Conservation (phyloP, 2,888 invertebrate genomes). For the Ophonus ardosiacus region DNA sequence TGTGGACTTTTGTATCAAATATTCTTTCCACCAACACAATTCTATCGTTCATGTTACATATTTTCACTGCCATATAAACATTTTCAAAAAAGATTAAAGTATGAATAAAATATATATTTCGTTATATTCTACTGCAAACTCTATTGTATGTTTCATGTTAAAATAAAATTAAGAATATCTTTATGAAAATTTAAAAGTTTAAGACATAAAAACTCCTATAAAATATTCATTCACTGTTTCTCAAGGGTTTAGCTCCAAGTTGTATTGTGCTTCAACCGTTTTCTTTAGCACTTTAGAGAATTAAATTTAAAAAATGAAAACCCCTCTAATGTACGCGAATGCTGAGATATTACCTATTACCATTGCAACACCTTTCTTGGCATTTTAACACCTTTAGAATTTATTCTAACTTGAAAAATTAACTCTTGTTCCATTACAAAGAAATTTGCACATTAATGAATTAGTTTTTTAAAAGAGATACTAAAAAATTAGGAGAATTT, state of each 20-base stretch:
- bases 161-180: conserved; percentile 14
- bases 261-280: neutral
- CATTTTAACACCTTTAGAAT: neutral
- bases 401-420: neutral
- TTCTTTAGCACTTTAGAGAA: conserved; percentile 7
- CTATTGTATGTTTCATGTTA: neutral
- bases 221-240: conserved; percentile 5
- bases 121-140: neutral
- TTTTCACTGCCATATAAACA: too few relatives aligned
- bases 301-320: conserved; percentile 7
- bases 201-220: neutral
- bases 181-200: conserved; percentile 17
- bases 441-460: neutral
- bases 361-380: conserved; percentile 5
- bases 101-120: neutral
- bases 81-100: neutral
- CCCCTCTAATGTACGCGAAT: neutral
- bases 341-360: neutral
- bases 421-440: neutral
- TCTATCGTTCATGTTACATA: too few relatives aligned
- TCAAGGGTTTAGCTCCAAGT: neutral
- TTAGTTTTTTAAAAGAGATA: neutral
- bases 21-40: too few relatives aligned
- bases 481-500: neutral
- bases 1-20: too few relatives aligned